Percentiles rank a stretch among this genome's conserved stretches.
Evolutionary conservation across 2,888 invertebrate species (phyloP).

Genomic region (Tipula confusa): DNA sequence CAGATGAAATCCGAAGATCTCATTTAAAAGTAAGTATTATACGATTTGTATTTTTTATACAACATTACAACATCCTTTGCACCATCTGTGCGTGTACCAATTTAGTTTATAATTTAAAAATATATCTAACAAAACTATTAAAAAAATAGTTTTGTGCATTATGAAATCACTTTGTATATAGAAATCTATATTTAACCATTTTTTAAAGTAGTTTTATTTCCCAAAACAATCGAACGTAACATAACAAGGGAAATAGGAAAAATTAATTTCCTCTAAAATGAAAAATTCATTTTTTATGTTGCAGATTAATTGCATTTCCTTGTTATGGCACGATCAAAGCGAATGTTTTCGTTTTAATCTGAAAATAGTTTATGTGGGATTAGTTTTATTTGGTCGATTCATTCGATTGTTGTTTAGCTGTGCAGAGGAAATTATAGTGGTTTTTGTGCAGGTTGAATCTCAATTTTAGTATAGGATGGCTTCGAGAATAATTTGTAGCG

Average conservation of each 20-base stretch:
- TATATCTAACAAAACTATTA: neutral
- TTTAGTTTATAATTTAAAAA: too few relatives aligned
- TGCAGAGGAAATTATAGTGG: neutral
- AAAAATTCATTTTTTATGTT: neutral
- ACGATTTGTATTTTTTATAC: neutral
- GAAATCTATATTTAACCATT: neutral
- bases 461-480: too few relatives aligned
- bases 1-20: slow-evolving; percentile 75
- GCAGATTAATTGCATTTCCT: neutral
- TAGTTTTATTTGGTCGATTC: neutral
- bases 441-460: too few relatives aligned
- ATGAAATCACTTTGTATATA: neutral
- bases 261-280: neutral
- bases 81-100: too few relatives aligned
- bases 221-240: neutral
- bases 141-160: neutral
- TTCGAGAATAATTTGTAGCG: too few relatives aligned
- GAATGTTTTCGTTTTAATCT: neutral
- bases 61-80: neutral
- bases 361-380: neutral
- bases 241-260: neutral
- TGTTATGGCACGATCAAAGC: neutral
- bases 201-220: neutral
- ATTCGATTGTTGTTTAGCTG: neutral
- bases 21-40: slow-evolving; percentile 65